Evolutionary conservation across 2,797 vertebrate species (phyloP).

Genomic region (Spinus olivaceus): DNA sequence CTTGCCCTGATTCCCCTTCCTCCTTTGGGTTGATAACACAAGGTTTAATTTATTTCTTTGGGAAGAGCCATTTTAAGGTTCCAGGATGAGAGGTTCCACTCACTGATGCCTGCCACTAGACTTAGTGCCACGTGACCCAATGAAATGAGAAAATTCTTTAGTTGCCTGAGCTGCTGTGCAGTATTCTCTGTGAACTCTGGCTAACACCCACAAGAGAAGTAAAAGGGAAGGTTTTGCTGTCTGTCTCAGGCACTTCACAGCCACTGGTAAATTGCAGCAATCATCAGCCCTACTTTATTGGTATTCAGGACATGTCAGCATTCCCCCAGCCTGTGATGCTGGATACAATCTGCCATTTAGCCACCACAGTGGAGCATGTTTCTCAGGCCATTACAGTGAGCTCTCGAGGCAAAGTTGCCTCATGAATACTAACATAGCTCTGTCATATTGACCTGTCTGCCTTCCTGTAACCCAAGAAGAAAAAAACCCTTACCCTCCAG

Average conservation of each 20-base stretch:
- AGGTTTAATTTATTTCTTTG: background rate
- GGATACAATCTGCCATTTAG: conserved; percentile 44
- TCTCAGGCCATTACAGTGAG: conserved; percentile 3
- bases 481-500: background rate
- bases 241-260: background rate
- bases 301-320: background rate
- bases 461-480: conserved; percentile 8
- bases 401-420: conserved; percentile 17
- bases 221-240: background rate
- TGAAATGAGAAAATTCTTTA: background rate
- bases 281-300: background rate
- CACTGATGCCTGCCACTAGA: background rate
- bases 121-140: background rate
- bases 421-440: conserved; percentile 29
- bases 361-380: background rate
- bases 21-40: background rate
- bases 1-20: accelerated
- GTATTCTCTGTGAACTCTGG: background rate
- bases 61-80: background rate
- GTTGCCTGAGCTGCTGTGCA: background rate
- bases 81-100: background rate
- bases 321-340: background rate
- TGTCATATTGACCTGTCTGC: conserved; percentile 39
- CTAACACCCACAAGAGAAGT: background rate
- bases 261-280: conserved; percentile 27